Base-by-base conservation (phyloP, 30 jellyfish, hydroid and myxozoan genomes). In the Chrysaora quinquecirrha region DNA sequence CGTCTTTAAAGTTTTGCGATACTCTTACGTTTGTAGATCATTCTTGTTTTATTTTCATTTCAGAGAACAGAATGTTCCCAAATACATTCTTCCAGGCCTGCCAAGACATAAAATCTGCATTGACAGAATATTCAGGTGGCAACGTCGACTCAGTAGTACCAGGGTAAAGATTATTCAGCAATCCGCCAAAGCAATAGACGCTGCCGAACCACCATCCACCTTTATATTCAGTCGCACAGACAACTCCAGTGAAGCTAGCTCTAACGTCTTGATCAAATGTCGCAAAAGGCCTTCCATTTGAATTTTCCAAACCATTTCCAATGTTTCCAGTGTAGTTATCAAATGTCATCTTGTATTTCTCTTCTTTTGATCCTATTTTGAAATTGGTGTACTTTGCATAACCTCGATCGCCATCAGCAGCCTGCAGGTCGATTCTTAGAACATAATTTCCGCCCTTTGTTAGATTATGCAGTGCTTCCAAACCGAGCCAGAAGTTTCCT, bases 401-500 rank as follows among this genome's bases (percentile, higher is more conserved):
- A 16, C 58, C 58, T 43, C 58, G 9, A 16, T 43, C 58, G 16
- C 58, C 58, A 43, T 43, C 16, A 9, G 58, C 58, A 6, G 58
- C 9, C 16, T 43, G 9, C 58, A 43, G 16, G 16, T 43, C 58
- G 58, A 43, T 43, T 43, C 58, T 9, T 16, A 43, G 58, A 6
- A 16, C 16, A 9, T 16, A 43, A 16, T 64, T 63, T 31, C 89
- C 82, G 29, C 73, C 74, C n/a, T 61, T 73, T 1, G 89, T 78
- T 0, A 78, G 78, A 19, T 43, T 65, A 34, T 78, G 89, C 47
- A 78, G 49, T 22, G 64, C 64, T 19, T 78, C 74, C 1, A 78
- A 62, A 1, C 89, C 89, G 24, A 78, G 43, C 89, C 89, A 78
- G 47, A 78, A 78, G 48, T 78, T 78, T 0, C 89, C 89, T 18